Evolutionary conservation across 2,797 vertebrate genomes (phyloP), one percentile per base, ranked within the genome.

Genomic region (Nannoperca obscura): DNA sequence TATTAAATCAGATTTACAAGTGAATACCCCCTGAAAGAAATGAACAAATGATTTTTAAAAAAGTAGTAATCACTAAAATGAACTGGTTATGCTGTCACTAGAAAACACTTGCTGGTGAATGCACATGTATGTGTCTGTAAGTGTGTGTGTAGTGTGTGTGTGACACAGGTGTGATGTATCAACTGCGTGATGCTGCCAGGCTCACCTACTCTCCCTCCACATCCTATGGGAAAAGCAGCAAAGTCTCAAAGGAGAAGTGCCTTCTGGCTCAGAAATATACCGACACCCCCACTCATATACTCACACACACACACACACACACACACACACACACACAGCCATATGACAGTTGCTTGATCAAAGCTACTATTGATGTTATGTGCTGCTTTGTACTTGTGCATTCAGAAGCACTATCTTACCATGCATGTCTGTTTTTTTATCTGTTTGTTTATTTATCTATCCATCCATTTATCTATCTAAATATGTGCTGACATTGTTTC

Each of bases 331-430:
- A 62, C 59, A 81, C 59, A 40, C 0, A 54, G 1, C 13, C 44
- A 49, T 64, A 53, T 70, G 65, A 73, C 64, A 66, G 42, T 30
- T 38, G 70, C 7, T 36, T 74, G 80, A 74, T 83, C 76, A 82
- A 84, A 84, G 71, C 71, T 61, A 22, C 62, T 38, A 71, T 74
- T 84, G 74, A 82, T 73, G 71, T 74, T 60, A 62, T 64, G 40
- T 27, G 44, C 67, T 67, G 42, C 78, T 76, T 82, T 76, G 47
- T 71, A 69, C 62, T 67, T 70, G 67, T 74, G 44, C 36, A 72
- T 54, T 78, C 24, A 40, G 62, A 71, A 22, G 12, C 50, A 14
- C 22, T 17, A 13, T 34, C 30, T 72, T 24, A 59, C 40, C n/a
- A 30, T 32, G 32, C 7, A 22, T 46, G 36, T 66, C 63, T 72